These are phyloP conservation scores for Gryllus longicercus DNA, from an alignment of 2,888 invertebrate genomes.

Conservation along the genomic window DNA sequence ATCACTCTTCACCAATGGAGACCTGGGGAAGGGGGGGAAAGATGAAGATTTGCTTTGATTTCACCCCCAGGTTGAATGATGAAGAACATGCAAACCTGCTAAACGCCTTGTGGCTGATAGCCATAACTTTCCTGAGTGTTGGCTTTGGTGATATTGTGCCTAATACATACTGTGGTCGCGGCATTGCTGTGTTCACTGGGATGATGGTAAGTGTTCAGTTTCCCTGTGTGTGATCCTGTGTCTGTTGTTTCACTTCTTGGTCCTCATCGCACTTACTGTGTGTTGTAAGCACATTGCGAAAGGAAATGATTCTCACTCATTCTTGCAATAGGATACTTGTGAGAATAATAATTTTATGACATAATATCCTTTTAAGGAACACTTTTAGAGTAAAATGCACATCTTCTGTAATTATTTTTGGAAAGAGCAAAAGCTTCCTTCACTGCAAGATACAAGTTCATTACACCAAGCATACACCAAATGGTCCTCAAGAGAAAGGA, in stretches of 20 bases:
- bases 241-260: constrained; percentile 11
- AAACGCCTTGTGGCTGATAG: constrained; percentile 99
- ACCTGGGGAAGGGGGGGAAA: neutral
- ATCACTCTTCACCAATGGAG: constrained; percentile 3
- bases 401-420: too few relatives aligned
- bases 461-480: constrained; percentile 8
- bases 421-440: neutral
- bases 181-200: constrained; percentile 98
- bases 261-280: neutral
- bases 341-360: too few relatives aligned
- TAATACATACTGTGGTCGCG: constrained; percentile 99
- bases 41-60: constrained; percentile 10
- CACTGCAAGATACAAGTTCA: constrained; percentile 5
- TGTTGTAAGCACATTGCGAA: neutral
- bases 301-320: constrained; percentile 6
- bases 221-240: neutral
- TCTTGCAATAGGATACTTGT: neutral
- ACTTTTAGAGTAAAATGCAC: too few relatives aligned
- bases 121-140: constrained; percentile 99
- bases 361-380: too few relatives aligned
- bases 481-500: neutral
- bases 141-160: constrained; percentile 99
- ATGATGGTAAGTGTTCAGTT: constrained; percentile 87
- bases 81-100: constrained; percentile 97
- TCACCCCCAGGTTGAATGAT: constrained; percentile 81